Percentiles rank a stretch among this genome's conserved stretches.
Evolutionary conservation across 2,113 vertebrate species (phyloP).

Genomic region (Myrmecophaga tridactyla): DNA sequence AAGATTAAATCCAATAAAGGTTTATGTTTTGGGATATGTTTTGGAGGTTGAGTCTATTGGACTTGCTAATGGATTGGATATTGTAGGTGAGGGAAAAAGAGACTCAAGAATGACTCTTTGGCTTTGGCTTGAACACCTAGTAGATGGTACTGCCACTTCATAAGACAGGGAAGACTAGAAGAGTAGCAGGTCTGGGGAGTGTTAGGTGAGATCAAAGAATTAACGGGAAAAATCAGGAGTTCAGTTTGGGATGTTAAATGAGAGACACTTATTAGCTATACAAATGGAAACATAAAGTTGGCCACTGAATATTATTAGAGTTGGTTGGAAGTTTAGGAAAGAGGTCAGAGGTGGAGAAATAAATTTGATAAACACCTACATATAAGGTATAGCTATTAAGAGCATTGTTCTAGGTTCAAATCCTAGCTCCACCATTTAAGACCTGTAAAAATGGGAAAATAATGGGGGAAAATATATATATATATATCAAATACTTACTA

Average conservation of each 20-base stretch:
- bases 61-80: background rate
- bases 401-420: constrained; percentile 21
- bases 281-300: background rate
- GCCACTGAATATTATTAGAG: background rate
- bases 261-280: background rate
- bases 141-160: background rate
- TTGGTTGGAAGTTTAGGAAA: background rate
- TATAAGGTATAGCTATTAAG: background rate
- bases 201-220: background rate
- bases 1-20: background rate
- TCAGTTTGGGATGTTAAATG: constrained; percentile 4
- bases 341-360: background rate
- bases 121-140: background rate
- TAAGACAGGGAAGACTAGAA: background rate
- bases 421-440: background rate
- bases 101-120: background rate
- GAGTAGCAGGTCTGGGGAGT: background rate
- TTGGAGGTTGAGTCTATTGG: background rate
- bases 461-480: background rate
- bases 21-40: background rate
- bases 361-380: background rate
- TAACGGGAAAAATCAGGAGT: background rate
- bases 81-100: background rate
- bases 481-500: background rate
- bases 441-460: background rate